Evolutionary conservation across 2,113 vertebrate species (phyloP), one percentile per base, ranked within the genome.

Genomic region (Myotis yumanensis): DNA sequence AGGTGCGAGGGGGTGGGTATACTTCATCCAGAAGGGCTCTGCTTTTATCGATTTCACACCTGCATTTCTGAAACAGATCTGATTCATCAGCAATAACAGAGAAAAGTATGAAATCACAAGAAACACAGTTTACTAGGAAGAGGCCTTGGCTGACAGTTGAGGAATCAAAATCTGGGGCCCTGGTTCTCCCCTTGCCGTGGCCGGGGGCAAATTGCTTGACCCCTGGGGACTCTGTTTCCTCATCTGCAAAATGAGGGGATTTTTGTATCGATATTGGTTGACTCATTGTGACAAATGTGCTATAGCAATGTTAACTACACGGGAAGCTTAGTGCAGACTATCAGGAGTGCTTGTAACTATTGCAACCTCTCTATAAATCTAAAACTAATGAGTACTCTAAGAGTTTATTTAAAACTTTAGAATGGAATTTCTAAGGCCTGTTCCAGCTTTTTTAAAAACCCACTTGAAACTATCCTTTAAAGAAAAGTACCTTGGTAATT

Each of bases 21-120:
- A 71, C 4, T 18, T 89, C 82, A 43, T 22, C 35, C 35, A 64
- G 71, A 94, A 64, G 0, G n/a, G 46, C 28, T 90, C 81, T 51
- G 52, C 66, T 76, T 82, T 71, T n/a, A 76, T 51, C 81, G 62
- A 10, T 28, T 86, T 95, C 85, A 57, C 72, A 88, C 73, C n/a
- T 69, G 54, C 54, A 52, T 91, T 90, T 92, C 87, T 82, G 76
- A 96, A 80, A 40, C 25, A 76, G 52, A 71, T 93, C 95, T 84
- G 51, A 43, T 32, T 46, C 11, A 76, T 85, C 37, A 54, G 43
- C 37, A 59, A 37, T 25, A 73, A 59, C 57, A 40, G 46, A 81
- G 18, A 83, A 73, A 52, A 52, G 43, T 59, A 35, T 90, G 80
- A 79, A 87, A 40, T 75, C 81, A 82, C 22, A 85, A 88, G 57